A percentile compares a stretch with the other conserved stretches of the same genome.
Conservation (phyloP, 1,140 invertebrate genomes). For the Drosophila leontia region DNA sequence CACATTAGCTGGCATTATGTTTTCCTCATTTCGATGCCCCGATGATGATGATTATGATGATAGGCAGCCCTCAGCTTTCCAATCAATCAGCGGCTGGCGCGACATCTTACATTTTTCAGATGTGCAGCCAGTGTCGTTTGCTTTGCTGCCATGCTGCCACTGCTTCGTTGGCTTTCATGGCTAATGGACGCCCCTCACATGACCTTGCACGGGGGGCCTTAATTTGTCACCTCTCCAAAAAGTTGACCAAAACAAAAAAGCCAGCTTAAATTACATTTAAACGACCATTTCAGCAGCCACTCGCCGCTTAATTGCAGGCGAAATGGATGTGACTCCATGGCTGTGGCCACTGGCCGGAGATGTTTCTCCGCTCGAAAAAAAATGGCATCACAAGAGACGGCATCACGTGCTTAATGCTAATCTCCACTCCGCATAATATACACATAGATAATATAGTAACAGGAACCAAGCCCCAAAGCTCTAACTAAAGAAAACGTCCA, state of each 20-base stretch:
- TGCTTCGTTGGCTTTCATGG: conserved; percentile 53
- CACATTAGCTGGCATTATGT: conserved; percentile 64
- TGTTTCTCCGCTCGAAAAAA: conserved; percentile 32
- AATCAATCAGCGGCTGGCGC: conserved; percentile 59
- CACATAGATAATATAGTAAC: conserved; percentile 17
- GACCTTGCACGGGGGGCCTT: conserved; percentile 69
- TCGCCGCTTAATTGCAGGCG: conserved; percentile 60
- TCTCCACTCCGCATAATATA: conserved; percentile 20
- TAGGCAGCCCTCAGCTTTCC: conserved; percentile 65
- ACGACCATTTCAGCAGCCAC: conserved; percentile 63
- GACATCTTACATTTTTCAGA: conserved; percentile 33
- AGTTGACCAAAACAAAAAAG: conserved; percentile 61
- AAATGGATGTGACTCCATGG: conserved; percentile 32
- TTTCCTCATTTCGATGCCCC: conserved; percentile 45
- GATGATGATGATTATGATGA: conserved; percentile 30
- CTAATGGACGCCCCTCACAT: conserved; percentile 80
- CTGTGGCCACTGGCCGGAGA: conserved; percentile 12
- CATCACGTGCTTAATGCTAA: conserved; percentile 68
- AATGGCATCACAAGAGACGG: conserved; percentile 46
- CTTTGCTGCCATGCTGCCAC: conserved; percentile 9
- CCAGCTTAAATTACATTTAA: conserved; percentile 77
- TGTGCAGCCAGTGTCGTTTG: conserved; percentile 57
- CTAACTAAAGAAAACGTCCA: conserved; percentile 32
- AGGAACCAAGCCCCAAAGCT: conserved; percentile 47
- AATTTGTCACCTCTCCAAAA: conserved; percentile 72